Evolutionary conservation across 1,140 invertebrate species (phyloP), one percentile per base, ranked within the genome.

Genomic region (Drosophila hydei): DNA sequence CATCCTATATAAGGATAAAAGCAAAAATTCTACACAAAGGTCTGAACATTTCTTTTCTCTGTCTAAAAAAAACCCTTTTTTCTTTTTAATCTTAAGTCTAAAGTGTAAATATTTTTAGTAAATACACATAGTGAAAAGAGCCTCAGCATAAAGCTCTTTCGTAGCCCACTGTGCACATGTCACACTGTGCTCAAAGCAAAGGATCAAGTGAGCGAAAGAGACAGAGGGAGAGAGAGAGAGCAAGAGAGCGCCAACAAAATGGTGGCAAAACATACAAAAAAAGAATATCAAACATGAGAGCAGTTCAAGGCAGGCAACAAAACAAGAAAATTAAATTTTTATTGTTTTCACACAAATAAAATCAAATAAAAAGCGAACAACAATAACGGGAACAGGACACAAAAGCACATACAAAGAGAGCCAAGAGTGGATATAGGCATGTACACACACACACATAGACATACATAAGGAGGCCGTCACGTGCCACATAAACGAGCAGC

Each of bases 251-350:
- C 9, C 61, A 70, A 70, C 69, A 70, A 74, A 59, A 70, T 56
- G 54, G 54, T 43, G 38, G 54, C 52, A 48, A 60, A 7, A 38
- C 11, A 21, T 8, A 55, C 42, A 51, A 62, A 16, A 40, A 38
- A 51, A 76, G 56, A 60, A 50, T 43, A 27, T 40, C 38, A 40
- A 72, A 45, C 61, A 30, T 19, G 12, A 45, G 21, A 59, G 52
- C 61, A 67, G 79, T 84, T 88, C 78, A 81, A 87, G 75, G 71
- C 72, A 72, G 58, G 62, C 77, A 51, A 79, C 85, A 81, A 80
- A 90, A 90, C 89, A 90, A 89, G 88, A 90, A 90, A 90, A 90
- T 90, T 90, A 90, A 90, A 87, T 85, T 90, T 90, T 90, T 90
- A 90, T 90, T 90, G 84, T 90, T 90, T 89, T 90, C 80, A 89